These are phyloP conservation scores for Leptothorax acervorum DNA, from an alignment of 2,888 invertebrate genomes.

Conservation along the genomic window DNA sequence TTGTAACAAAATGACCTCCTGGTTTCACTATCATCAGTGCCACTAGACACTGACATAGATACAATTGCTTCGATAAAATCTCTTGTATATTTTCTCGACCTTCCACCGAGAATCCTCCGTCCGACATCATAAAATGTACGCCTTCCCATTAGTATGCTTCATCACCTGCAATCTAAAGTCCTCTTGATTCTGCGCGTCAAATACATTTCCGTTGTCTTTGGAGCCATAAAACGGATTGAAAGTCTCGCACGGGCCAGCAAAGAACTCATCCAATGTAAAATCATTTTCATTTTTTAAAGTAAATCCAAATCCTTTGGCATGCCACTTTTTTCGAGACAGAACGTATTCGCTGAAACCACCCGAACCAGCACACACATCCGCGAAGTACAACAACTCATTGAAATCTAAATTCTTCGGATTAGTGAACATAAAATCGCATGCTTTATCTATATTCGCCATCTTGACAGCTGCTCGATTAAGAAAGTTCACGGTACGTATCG, in stretches of 20 bases:
- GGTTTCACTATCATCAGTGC: conserved; percentile 94
- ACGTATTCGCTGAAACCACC: conserved; percentile 99
- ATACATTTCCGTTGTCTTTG: conserved; percentile 95
- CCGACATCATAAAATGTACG: conserved; percentile 99
- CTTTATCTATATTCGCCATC: conserved; percentile 98
- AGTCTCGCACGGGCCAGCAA: conserved; percentile 94
- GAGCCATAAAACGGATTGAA: conserved; percentile 97
- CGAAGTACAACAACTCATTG: conserved; percentile 93
- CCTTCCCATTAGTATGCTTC: conserved; percentile 91
- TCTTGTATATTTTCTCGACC: conserved; percentile 98
- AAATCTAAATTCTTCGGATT: conserved; percentile 86
- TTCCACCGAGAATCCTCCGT: conserved; percentile 98
- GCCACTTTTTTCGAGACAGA: conserved; percentile 93
- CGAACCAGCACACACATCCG: conserved; percentile 99
- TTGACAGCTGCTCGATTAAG: conserved; percentile 98
- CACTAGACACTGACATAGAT: conserved; percentile 97
- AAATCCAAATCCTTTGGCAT: conserved; percentile 98
- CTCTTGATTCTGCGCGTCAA: conserved; percentile 93
- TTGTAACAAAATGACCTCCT: conserved; percentile 98
- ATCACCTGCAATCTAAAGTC: conserved; percentile 92
- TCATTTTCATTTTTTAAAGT: conserved; percentile 94
- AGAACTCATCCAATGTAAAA: conserved; percentile 95
- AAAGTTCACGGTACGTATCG: conserved; percentile 95
- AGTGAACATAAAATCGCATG: conserved; percentile 96
- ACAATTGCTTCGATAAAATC: conserved; percentile 96